Base-by-base conservation (phyloP, 2,888 invertebrate genomes). In the Philopedon plagiatum region DNA sequence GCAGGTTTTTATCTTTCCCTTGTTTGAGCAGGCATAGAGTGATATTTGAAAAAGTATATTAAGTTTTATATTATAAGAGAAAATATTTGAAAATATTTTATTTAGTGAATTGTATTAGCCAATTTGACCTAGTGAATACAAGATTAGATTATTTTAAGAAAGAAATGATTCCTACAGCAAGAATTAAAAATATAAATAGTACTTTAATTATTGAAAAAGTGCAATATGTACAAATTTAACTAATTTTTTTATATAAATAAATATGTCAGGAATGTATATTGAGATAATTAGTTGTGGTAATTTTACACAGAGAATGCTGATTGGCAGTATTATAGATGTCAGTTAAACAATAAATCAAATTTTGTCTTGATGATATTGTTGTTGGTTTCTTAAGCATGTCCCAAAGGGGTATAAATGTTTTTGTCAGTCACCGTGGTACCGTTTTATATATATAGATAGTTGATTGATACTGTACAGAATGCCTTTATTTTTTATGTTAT, bases 191-290 rank as follows among this genome's bases (percentile, higher is more conserved):
- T 81, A 80, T 82, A 81, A n/a, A n/a, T n/a, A n/a, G n/a, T n/a
- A n/a, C n/a, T n/a, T n/a, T n/a, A n/a, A 82, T 79, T 83, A 81
- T 75, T 73, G 81, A 81, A 89, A 76, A 90, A 90, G 90, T 90
- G 90, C 90, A 90, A 90, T 90, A 90, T 90, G 90, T 90, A 90
- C 90, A 90, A 90, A 90, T 90, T 90, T 89, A 89, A 89, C 84
- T 86, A 85, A 85, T 85, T 85, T 81, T 84, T 85, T 83, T 85
- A 83, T 83, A n/a, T n/a, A n/a, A n/a, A 82, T 83, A 81, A 81
- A 82, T 83, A 82, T 79, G 82, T 82, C 85, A 85, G 80, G 81
- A 81, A 81, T 84, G 83, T 84, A 84, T 85, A 84, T 84, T 80
- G 80, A 83, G 80, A 83, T 79, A 81, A 82, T 82, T 83, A 81